A percentile compares a stretch with the other conserved stretches of the same genome.
Conservation (phyloP, 2,888 invertebrate genomes). For the Dicranocentrus wangi region DNA sequence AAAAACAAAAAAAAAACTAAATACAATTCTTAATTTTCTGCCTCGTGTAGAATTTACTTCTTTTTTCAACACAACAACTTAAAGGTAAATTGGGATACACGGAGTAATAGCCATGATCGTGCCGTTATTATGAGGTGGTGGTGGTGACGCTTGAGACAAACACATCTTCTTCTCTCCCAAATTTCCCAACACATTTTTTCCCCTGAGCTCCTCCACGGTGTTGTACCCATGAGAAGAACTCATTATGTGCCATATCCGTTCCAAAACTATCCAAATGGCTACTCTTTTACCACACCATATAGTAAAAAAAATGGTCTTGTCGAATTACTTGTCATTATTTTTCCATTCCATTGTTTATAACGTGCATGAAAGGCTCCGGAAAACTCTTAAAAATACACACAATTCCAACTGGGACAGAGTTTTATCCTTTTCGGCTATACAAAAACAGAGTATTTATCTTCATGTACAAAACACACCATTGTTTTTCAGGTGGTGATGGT, state of each 20-base stretch:
- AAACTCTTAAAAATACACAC: no score
- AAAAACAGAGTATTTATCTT: no score
- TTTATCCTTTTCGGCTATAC: no score
- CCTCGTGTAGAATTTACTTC: no score
- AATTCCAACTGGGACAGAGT: no score
- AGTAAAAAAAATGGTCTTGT: conserved; percentile 23
- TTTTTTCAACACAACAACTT: no score
- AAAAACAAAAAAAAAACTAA: conserved; percentile 24
- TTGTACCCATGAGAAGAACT: conserved; percentile 29
- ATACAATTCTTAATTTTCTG: no score
- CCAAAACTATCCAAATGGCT: conserved; percentile 17
- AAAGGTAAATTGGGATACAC: no score
- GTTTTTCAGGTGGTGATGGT: no score
- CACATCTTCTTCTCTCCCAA: conserved; percentile 27
- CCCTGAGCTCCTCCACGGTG: background rate
- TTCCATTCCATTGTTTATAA: conserved; percentile 18
- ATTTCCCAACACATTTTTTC: conserved; percentile 4
- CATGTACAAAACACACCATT: no score
- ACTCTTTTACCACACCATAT: conserved; percentile 23
- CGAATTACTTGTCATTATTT: conserved; percentile 41
- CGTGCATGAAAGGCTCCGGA: background rate
- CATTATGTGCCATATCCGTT: conserved; percentile 37
- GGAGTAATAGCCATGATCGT: no score
- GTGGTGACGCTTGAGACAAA: conserved; percentile 35
- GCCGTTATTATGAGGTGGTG: no score